Base-by-base conservation (phyloP, 2,888 invertebrate genomes). In the Dasysyrphus tricinctus region DNA sequence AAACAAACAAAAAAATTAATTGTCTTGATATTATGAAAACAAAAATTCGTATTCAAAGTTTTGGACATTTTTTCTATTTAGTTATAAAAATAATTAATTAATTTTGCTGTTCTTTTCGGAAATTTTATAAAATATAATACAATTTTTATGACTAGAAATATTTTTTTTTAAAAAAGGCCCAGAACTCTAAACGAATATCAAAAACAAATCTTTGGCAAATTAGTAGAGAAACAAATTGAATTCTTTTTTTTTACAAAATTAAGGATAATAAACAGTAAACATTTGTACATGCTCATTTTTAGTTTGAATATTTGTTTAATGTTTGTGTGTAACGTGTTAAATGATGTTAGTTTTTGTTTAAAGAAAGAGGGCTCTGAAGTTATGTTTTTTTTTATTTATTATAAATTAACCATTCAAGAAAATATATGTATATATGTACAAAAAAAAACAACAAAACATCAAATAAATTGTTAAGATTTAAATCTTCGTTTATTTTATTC, bases 1-100 rank as follows among this genome's bases (percentile, higher is more conserved):
- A n/a, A 80, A 83, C 78, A 76, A 85, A 86, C 75, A 85, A 88
- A 80, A 78, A 82, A 76, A 73, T 69, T 80, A 56, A 79, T 77
- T 65, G 73, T 67, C 67, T 74, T 76, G 59, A 85, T 77, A 76
- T 76, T 76, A 56, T 54, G 29, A 44, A 77, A 24, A 74, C 24
- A 75, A 51, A 57, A 54, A 88, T 90, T 92, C 92, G 92, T 92
- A 92, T 92, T 92, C 92, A 92, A 92, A 92, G 92, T 92, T 92
- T 91, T 92, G 91, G 92, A 92, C 91, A 91, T 90, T 91, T 92
- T 90, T 89, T 84, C 67, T 86, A 83, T 88, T 88, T 44, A 72
- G 54, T 73, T 73, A 69, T 74, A 61, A 73, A 57, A 56, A 74
- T 42, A 34, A 63, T 73, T 75, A 24, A 24, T 80, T 67, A 79